Base-by-base conservation (phyloP, 2,888 invertebrate species). In the Chymomyza amoena region DNA sequence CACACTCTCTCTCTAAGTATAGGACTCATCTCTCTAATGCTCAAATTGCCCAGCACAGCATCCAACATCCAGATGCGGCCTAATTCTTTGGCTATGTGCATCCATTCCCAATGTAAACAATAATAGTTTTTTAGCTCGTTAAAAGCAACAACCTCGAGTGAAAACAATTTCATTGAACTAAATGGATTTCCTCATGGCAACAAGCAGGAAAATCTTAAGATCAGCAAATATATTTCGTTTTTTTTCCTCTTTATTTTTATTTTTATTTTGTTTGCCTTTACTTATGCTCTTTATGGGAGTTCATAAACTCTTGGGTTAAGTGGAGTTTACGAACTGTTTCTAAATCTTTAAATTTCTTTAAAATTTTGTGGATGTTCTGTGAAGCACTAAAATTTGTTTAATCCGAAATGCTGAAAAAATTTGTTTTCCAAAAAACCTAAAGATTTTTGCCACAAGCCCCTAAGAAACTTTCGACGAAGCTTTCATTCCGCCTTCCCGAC, bases 11-110 rank as follows among this genome's bases (percentile, higher is more conserved):
- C 45, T 25, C 3, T 59, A 66, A 57, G 39, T 39, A 51, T 65
- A 56, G 13, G 20, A 32, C 39, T 45, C 39, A 39, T 39, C 1
- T 39, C 39, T 39, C 1, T 45, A 45, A 45, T 80, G 85, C 81
- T 84, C 79, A 84, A 84, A 84, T 85, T 77, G 84, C 85, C 85
- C 76, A 77, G 70, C 75, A 73, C 76, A 77, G 70, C 75, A 73
- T 20, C 62, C 66, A 50, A 45, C 62, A 52, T 76, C 50, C 75
- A 72, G 73, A 68, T 73, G 68, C 25, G 13, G 57, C 28, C 56
- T 39, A 32, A 32, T 32, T 9, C 32, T 25, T 25, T 25, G 25
- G 25, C 25, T 25, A 25, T 25, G 62, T 52, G 36, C 56, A 61
- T 50, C 54, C 64, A 20, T 65, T 45, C 28, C 67, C 20, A 62